Conservation (phyloP, 2,797 vertebrate species). For the Rhinogobio ventralis region DNA sequence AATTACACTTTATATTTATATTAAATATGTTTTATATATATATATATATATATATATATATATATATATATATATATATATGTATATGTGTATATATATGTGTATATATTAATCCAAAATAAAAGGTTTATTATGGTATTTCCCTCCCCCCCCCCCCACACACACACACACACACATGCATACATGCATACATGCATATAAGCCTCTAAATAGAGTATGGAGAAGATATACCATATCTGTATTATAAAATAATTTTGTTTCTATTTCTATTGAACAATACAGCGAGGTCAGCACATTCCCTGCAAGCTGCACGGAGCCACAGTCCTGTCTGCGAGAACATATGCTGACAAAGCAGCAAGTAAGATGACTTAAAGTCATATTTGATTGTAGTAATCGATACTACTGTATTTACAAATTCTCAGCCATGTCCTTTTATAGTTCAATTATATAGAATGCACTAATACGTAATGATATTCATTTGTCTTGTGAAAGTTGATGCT, state of each 20-base stretch:
- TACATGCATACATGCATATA: too few relatives aligned
- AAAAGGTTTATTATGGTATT: too few relatives aligned
- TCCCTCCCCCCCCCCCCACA: too few relatives aligned
- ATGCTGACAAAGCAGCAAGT: conserved; percentile 89
- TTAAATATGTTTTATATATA: neutral
- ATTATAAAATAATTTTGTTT: neutral
- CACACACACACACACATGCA: too few relatives aligned
- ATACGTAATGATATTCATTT: neutral
- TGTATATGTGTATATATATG: too few relatives aligned
- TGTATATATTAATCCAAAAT: too few relatives aligned
- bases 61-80: too few relatives aligned
- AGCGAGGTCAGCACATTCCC: conserved; percentile 86
- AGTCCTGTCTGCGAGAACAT: conserved; percentile 83
- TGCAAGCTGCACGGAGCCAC: conserved; percentile 85
- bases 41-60: too few relatives aligned
- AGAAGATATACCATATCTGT: neutral
- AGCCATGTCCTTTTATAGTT: neutral
- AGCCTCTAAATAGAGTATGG: too few relatives aligned
- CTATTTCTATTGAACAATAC: conserved; percentile 14
- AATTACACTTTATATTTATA: neutral
- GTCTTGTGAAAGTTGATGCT: conserved; percentile 84
- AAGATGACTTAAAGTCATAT: conserved; percentile 51
- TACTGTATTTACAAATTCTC: neutral
- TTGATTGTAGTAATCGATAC: neutral
- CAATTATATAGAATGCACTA: neutral